These are phyloP conservation scores for Danio rerio DNA, from an alignment of 2,113 vertebrate genomes.

Conservation along the genomic window GRCz12tu NC_133186.1:3782501-3783000, in stretches of 20 bases:
- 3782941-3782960: slow-evolving; percentile 52
- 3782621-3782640: not conserved
- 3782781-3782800: slow-evolving; percentile 72
- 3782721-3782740: slow-evolving; percentile 60
- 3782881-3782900: slow-evolving; percentile 85
- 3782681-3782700: slow-evolving; percentile 66
- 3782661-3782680: not conserved
- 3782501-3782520: no score
- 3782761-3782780: slow-evolving; percentile 79
- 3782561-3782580: not conserved
- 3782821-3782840: slow-evolving; percentile 13
- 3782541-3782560: no score
- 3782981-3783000: slow-evolving; percentile 76
- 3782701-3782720: slow-evolving; percentile 67
- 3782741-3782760: slow-evolving; percentile 75
- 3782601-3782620: not conserved
- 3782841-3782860: slow-evolving; percentile 75
- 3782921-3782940: slow-evolving; percentile 76
- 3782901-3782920: slow-evolving; percentile 81
- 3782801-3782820: slow-evolving; percentile 52
- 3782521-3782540: no score
- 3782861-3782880: slow-evolving; percentile 82
- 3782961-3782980: slow-evolving; percentile 73
- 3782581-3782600: not conserved
- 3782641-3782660: not conserved